Conservation (phyloP, 2,797 vertebrate genomes). For the Xerus rutilus region DNA sequence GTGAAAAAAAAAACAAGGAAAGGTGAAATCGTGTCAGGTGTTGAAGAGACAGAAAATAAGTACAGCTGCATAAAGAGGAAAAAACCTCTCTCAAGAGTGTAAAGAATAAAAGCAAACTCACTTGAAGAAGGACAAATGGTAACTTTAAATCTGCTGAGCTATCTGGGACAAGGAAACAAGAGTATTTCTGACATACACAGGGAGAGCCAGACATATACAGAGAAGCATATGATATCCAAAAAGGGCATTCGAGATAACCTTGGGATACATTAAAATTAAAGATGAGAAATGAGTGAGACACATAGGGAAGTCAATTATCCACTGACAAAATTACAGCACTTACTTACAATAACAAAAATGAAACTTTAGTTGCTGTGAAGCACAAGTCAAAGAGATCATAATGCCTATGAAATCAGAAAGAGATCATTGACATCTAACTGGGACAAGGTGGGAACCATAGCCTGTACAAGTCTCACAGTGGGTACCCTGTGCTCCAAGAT, state of each 20-base stretch:
- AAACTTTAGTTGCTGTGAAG: not conserved
- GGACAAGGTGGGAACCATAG: not conserved
- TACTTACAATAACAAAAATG: too few relatives aligned
- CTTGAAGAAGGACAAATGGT: not conserved
- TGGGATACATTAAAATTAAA: not conserved
- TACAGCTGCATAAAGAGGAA: not conserved
- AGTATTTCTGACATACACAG: not conserved
- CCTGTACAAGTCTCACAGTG: accelerated
- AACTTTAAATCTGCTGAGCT: not conserved
- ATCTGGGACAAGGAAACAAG: not conserved
- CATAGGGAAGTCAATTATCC: not conserved
- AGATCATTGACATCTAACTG: accelerated
- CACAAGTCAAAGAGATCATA: not conserved
- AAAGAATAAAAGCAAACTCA: slow-evolving; percentile 5
- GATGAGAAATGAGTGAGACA: not conserved
- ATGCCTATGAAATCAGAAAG: accelerated
- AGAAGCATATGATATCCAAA: not conserved
- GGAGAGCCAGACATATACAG: not conserved
- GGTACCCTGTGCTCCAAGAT: not conserved
- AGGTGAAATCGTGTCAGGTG: slow-evolving; percentile 45
- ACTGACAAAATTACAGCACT: not conserved
- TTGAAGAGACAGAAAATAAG: slow-evolving; percentile 19
- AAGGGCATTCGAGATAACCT: not conserved
- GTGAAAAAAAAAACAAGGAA: not conserved
- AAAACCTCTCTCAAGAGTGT: not conserved